A percentile compares a stretch with the other conserved stretches of the same genome.
These are phyloP conservation scores for Lamellibrachia columna DNA, from an alignment of 2,888 invertebrate genomes.

Conservation along the genomic window DNA sequence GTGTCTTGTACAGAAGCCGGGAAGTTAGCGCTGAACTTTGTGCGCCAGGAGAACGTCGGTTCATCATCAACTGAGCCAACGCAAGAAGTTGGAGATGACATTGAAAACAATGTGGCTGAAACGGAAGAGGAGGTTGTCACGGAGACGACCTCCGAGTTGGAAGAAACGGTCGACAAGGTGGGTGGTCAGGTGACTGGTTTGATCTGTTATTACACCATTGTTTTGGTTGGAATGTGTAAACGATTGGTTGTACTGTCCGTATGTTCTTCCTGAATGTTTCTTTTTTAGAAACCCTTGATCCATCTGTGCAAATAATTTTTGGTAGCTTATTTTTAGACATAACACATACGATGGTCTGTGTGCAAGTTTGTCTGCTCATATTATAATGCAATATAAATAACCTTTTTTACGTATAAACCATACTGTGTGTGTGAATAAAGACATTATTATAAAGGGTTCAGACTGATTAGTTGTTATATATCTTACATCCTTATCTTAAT, in stretches of 20 bases:
- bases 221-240: neutral
- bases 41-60: constrained; percentile 50
- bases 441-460: too few relatives aligned
- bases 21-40: constrained; percentile 64
- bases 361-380: too few relatives aligned
- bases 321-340: too few relatives aligned
- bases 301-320: too few relatives aligned
- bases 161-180: constrained; percentile 23
- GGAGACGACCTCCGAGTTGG: constrained; percentile 22
- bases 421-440: too few relatives aligned
- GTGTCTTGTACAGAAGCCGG: constrained; percentile 62
- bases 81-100: constrained; percentile 20
- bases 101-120: neutral
- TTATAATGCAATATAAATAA: too few relatives aligned
- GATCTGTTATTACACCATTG: neutral
- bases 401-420: too few relatives aligned
- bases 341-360: too few relatives aligned
- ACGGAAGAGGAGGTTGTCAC: neutral
- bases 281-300: neutral
- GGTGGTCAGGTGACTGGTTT: neutral
- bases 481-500: neutral
- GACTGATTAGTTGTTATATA: neutral
- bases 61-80: neutral
- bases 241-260: neutral
- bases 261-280: neutral